A percentile compares a stretch with the other conserved stretches of the same genome.
Evolutionary conservation across 2,113 vertebrate species (phyloP).

Genomic region (Callipepla squamata): DNA sequence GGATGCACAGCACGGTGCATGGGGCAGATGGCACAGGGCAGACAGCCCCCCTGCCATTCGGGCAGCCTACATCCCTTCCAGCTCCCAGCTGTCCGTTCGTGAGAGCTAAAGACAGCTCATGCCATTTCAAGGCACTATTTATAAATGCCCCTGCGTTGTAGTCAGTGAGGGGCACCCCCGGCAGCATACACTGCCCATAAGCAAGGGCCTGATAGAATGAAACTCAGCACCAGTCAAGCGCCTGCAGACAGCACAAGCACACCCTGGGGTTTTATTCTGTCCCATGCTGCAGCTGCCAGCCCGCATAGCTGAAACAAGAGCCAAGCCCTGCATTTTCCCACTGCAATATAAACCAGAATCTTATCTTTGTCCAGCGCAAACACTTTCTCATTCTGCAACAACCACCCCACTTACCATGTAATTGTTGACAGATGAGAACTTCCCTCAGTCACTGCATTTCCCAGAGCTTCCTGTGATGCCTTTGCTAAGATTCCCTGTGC

Average conservation of each 20-base stretch:
- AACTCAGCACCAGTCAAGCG: not conserved
- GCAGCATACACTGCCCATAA: not conserved
- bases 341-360: not conserved
- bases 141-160: not conserved
- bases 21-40: not conserved
- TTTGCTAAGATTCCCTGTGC: not conserved
- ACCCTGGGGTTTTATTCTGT: not conserved
- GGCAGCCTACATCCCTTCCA: not conserved
- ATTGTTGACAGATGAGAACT: not conserved
- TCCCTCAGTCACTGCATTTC: not conserved
- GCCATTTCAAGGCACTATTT: slow-evolving; percentile 17
- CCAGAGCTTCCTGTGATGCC: slow-evolving; percentile 1
- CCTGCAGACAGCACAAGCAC: not conserved
- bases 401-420: not conserved
- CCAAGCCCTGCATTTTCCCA: slow-evolving; percentile 26
- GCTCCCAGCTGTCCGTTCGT: not conserved
- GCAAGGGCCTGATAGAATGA: not conserved
- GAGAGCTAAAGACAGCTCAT: not conserved
- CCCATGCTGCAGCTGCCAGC: not conserved
- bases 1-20: not conserved
- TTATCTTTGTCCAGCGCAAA: not conserved
- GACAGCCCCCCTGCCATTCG: not conserved
- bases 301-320: not conserved
- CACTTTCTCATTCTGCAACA: not conserved
- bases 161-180: not conserved